Base-by-base conservation (phyloP, 2,113 vertebrate species). In the Sinosuthora webbiana region DNA sequence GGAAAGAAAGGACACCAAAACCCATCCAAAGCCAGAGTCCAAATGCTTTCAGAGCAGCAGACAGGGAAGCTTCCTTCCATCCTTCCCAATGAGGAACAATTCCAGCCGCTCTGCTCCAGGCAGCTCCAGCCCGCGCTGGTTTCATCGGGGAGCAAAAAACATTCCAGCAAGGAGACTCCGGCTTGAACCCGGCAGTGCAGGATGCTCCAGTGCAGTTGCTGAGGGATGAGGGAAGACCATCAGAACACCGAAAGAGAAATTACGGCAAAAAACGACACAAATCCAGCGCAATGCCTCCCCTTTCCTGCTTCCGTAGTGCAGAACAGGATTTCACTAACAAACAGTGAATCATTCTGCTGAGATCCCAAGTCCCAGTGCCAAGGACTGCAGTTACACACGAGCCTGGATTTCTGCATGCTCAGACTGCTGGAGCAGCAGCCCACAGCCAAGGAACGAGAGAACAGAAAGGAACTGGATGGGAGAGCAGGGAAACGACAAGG, bases 291-390 rank as follows among this genome's bases (percentile, higher is more conserved):
- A 45, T 0, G 2, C 6, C 44, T 63, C 22, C 42, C 57, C 28
- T 56, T 44, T 47, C 41, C 21, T 15, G 12, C 7, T 28, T 20
- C 59, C 0, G 0, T 7, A 20, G 27, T 3, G 18, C 44, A 33
- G 21, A 45, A 5, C 0, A 68, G n/a, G 2, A 31, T 27, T 73
- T 53, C 69, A 73, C 53, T 30, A 52, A 30, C 30, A 65, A 22
- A 9, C 45, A n/a, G 7, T 10, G 53, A 82, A 70, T 79, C 65
- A 44, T 17, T 64, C 78, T 75, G 74, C 65, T 53, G 62, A 62
- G 53, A 56, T 27, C 62, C 37, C 44, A 53, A 0, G 20, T 15
- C 74, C 39, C 14, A 2, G 55, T 50, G 78, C 78, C 92, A 82
- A 41, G 60, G 85, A 22, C 31, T 42, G 53, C 28, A 81, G 79